Evolutionary conservation across 1,140 invertebrate species (phyloP).

Genomic region (Nomia melanderi): DNA sequence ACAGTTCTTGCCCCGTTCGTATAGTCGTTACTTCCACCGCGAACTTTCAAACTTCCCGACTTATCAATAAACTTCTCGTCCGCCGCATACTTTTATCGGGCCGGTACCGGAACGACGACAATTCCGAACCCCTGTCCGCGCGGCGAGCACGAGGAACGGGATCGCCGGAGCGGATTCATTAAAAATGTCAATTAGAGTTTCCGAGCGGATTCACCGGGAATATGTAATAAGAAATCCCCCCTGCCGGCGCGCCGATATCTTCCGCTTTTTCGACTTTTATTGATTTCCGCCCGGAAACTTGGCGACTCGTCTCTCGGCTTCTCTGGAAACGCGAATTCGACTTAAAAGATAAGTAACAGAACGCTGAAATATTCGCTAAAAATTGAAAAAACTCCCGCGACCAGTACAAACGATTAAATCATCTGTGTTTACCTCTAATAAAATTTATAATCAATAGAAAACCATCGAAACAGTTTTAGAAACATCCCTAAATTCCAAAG

Average conservation of each 20-base stretch:
- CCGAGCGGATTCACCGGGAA: slow-evolving; percentile 14
- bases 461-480: too few relatives aligned
- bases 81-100: slow-evolving; percentile 32
- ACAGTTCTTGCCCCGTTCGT: slow-evolving; percentile 1
- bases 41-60: slow-evolving; percentile 27
- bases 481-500: too few relatives aligned
- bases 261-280: slow-evolving; percentile 3
- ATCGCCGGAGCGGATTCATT: slow-evolving; percentile 22
- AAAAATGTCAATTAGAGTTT: slow-evolving; percentile 40
- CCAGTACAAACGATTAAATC: too few relatives aligned
- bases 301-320: neutral
- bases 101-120: slow-evolving; percentile 6
- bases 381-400: too few relatives aligned
- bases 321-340: neutral
- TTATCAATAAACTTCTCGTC: slow-evolving; percentile 42
- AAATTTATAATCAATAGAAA: too few relatives aligned
- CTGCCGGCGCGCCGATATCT: neutral
- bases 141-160: neutral
- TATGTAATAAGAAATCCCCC: slow-evolving; percentile 28
- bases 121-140: neutral
- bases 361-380: too few relatives aligned
- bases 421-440: too few relatives aligned
- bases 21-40: slow-evolving; percentile 22
- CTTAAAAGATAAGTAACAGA: too few relatives aligned
- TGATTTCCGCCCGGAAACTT: neutral